Evolutionary conservation across 2,113 vertebrate species (phyloP), one percentile per base, ranked within the genome.

Genomic region (Ursus arctos): DNA sequence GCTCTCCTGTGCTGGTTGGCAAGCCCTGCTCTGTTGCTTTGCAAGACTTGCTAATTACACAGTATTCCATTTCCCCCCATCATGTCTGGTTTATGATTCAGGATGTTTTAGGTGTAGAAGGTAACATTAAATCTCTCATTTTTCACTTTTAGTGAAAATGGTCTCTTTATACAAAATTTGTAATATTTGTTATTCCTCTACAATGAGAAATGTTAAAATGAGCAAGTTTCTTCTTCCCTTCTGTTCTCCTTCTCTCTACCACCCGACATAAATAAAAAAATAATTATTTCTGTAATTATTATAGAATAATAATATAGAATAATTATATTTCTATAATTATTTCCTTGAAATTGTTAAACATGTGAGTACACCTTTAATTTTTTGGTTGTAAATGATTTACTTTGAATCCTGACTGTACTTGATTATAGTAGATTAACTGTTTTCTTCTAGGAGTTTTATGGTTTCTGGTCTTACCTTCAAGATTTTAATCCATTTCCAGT

Each of bases 321-420:
- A 53, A 53, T 65, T 77, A 43, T n/a, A 53, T 77, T 69, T 53
- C 43, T 43, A 28, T 26, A 69, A 53, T 43, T 7, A 19, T 69
- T 94, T 76, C 28, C 53, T 92, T 95, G 12, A 33, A 88, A 47
- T 67, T 61, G 21, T 95, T 77, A 51, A 63, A 59, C 85, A 67
- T 87, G 40, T 51, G 77, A 43, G 13, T 51, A 43, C 6, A 31
- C 26, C 31, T 77, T 67, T 59, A 43, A n/a, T 59, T 93, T 89
- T 71, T 74, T 6, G 47, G 47, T 22, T 81, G 8, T 91, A 36
- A 91, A 33, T 87, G 26, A 51, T 81, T n/a, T 55, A 24, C 0
- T 81, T 81, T 63, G n/a, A 61, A 28, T 89, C 14, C 9, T 49
- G 19, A 28, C 21, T 61, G 47, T 0, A 80, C 4, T n/a, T 79